phyloP scores from a whole-genome alignment of 2,797 vertebrate species.

The Macropus fuliginosus region DNA sequence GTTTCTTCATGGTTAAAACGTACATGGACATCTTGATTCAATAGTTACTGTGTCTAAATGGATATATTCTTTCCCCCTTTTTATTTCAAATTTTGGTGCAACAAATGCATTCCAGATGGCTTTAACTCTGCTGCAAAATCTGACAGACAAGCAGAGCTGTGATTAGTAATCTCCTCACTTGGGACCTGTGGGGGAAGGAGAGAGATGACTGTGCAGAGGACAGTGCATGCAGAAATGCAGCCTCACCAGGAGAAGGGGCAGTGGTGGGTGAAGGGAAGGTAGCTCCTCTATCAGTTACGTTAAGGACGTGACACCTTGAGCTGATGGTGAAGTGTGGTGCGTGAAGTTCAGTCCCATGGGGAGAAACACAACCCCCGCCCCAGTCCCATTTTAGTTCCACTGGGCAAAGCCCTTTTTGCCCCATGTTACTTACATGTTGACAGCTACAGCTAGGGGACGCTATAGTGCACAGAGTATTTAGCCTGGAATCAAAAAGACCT shows the following conservation, averaged over 20 bases:
- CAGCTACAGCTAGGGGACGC: not conserved
- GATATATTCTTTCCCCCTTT: conserved; percentile 77
- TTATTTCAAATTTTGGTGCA: conserved; percentile 73
- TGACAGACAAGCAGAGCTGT: not conserved
- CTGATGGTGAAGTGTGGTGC: not conserved
- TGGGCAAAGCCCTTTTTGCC: not conserved
- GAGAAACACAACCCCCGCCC: accelerated
- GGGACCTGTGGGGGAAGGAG: not conserved
- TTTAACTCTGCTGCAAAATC: conserved; percentile 22
- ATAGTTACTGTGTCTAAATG: conserved; percentile 75
- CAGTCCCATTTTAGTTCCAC: not conserved
- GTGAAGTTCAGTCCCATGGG: not conserved
- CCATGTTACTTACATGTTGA: not conserved
- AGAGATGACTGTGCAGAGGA: not conserved
- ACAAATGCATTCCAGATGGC: conserved; percentile 73
- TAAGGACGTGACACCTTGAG: not conserved
- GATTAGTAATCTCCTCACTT: not conserved
- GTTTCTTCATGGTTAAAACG: conserved; percentile 56
- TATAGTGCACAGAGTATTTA: not conserved
- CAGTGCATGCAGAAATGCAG: not conserved
- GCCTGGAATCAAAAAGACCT: not conserved
- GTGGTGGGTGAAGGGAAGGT: not conserved
- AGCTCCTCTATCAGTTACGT: not conserved
- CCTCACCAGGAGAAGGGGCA: not conserved
- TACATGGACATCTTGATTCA: conserved; percentile 78